phyloP scores from a whole-genome alignment of 2,113 vertebrate species.

The Uria lomvia region DNA sequence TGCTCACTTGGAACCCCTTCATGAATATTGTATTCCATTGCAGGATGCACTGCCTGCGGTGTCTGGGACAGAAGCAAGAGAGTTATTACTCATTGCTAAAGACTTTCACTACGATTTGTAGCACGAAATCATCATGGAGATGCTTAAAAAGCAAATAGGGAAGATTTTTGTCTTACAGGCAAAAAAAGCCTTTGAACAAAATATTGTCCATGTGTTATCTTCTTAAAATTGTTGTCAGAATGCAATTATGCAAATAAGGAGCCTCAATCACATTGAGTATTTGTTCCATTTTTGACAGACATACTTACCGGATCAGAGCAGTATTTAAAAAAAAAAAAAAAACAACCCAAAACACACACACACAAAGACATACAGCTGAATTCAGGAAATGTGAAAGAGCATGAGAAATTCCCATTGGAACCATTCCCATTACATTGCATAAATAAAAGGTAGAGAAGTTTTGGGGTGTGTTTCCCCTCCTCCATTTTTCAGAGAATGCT shows the following conservation, averaged over 20 bases:
- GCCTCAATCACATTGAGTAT: slow-evolving; percentile 42
- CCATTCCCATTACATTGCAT: slow-evolving; percentile 64
- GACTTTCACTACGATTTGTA: background rate
- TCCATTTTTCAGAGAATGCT: slow-evolving; percentile 46
- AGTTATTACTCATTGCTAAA: background rate
- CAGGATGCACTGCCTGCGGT: background rate
- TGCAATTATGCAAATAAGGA: slow-evolving; percentile 61
- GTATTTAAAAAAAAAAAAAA: background rate
- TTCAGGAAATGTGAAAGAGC: slow-evolving; percentile 73
- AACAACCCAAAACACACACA: background rate
- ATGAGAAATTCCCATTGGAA: slow-evolving; percentile 77
- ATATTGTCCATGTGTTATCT: slow-evolving; percentile 41
- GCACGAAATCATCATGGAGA: background rate
- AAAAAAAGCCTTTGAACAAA: slow-evolving; percentile 25
- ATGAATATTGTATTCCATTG: background rate
- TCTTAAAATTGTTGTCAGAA: slow-evolving; percentile 55
- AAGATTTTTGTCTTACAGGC: background rate
- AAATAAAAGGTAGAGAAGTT: slow-evolving; percentile 63
- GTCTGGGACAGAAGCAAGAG: slow-evolving; percentile 4
- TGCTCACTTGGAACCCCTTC: background rate
- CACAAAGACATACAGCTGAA: slow-evolving; percentile 5
- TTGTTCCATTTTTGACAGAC: slow-evolving; percentile 64
- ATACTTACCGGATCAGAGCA: slow-evolving; percentile 51
- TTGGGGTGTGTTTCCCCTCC: slow-evolving; percentile 1
- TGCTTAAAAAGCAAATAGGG: background rate